Evolutionary conservation across 2,797 vertebrate species (phyloP), one percentile per base, ranked within the genome.

Genomic region (Heteromormyrus szaboi): DNA sequence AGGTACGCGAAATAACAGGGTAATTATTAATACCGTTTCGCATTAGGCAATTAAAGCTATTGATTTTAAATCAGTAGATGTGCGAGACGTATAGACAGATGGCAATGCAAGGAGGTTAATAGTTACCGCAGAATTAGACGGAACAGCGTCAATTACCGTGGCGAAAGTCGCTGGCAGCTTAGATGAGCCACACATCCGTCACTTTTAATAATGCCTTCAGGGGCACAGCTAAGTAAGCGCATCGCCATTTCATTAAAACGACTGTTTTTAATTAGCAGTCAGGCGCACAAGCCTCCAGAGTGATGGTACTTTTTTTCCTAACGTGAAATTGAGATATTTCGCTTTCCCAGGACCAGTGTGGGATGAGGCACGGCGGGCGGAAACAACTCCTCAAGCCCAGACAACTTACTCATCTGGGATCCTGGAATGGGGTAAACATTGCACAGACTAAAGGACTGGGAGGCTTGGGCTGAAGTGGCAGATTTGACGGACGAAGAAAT

Each of bases 181-280:
- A 91, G 90, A 91, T 92, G 90, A 93, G 92, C 91, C 91, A 91
- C 91, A 93, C 92, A 94, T 92, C 92, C 90, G 91, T 92, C 90
- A 88, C 88, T 91, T 91, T 92, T 92, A 93, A 93, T 92, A 93
- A 93, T 92, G 92, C 93, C 89, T 91, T 91, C 91, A 91, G 93
- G 92, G 91, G 90, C 92, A 92, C 91, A 92, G 92, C 92, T 91
- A 90, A 90, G 91, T 92, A 90, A 90, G 91, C 90, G 90, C 90
- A 90, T 89, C 90, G 88, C 90, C 44, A 90, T 92, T 94, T 94
- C 90, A 93, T 93, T 93, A 92, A 90, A 92, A 92, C 89, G 1
- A 54, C 29, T 90, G 86, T 89, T 91, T 91, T 91, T 92, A 93
- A 93, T 93, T 92, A 94, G 92, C 92, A 91, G 90, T 90, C 84